Conservation (phyloP, 2,113 vertebrate genomes). For the Oncorhynchus gorbuscha region DNA sequence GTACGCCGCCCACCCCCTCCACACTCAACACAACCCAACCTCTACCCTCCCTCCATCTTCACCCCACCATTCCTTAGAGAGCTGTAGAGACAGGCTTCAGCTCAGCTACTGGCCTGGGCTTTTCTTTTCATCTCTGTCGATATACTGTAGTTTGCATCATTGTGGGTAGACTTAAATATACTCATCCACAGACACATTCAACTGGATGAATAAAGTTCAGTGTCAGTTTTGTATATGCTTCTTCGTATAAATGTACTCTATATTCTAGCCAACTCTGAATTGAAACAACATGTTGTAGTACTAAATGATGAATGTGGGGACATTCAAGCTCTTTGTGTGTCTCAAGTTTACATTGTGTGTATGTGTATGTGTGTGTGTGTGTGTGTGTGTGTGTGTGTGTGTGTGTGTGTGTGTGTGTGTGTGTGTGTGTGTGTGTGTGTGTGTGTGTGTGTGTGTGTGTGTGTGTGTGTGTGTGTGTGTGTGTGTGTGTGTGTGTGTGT, state of each 20-base stretch:
- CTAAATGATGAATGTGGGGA: slow-evolving; percentile 39
- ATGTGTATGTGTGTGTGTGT: slow-evolving; percentile 1
- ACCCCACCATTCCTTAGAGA: slow-evolving; percentile 19
- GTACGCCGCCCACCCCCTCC: slow-evolving; percentile 59
- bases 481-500: background rate
- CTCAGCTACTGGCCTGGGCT: background rate
- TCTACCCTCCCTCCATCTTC: slow-evolving; percentile 47
- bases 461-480: background rate
- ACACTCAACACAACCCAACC: slow-evolving; percentile 52
- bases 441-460: background rate
- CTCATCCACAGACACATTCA: background rate
- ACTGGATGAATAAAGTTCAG: background rate
- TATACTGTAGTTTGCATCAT: no score
- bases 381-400: background rate
- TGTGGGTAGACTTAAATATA: background rate
- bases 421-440: background rate
- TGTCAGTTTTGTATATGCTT: slow-evolving; percentile 3
- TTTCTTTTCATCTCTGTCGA: background rate
- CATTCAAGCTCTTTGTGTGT: slow-evolving; percentile 19
- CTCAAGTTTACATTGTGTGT: slow-evolving; percentile 31
- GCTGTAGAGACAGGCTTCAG: background rate
- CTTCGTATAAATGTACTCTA: background rate
- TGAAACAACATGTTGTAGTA: slow-evolving; percentile 28
- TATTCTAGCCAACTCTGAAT: slow-evolving; percentile 15
- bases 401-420: slow-evolving; percentile 1